These are phyloP conservation scores for Choreutis nemorana DNA, from an alignment of 2,888 invertebrate genomes.

Conservation along the genomic window DNA sequence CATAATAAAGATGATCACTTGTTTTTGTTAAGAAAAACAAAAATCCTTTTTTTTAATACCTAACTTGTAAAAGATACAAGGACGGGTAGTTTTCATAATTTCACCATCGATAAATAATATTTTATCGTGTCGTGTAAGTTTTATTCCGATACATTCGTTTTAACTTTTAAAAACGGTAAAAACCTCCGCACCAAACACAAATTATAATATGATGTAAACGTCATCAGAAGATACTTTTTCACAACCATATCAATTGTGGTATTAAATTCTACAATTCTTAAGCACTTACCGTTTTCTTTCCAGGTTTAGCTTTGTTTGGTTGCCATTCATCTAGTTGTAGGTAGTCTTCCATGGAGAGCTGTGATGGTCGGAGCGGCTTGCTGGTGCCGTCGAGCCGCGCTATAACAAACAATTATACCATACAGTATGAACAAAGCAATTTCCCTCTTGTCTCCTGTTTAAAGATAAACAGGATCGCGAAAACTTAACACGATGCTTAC, in stretches of 20 bases:
- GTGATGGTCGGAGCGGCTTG: slow-evolving; percentile 74
- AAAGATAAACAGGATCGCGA: neutral
- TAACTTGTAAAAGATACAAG: too few relatives aligned
- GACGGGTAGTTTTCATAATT: too few relatives aligned
- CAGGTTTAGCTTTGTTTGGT: slow-evolving; percentile 68
- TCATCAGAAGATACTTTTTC: slow-evolving; percentile 13
- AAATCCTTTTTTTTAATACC: too few relatives aligned
- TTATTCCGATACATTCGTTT: too few relatives aligned
- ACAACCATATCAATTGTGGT: slow-evolving; percentile 20
- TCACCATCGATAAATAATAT: too few relatives aligned
- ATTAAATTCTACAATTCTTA: too few relatives aligned
- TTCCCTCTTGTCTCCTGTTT: neutral
- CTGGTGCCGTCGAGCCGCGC: slow-evolving; percentile 93
- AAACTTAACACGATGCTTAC: neutral
- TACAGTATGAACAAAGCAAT: neutral
- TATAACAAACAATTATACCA: slow-evolving; percentile 58
- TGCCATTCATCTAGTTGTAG: slow-evolving; percentile 86
- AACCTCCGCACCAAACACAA: neutral
- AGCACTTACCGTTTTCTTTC: slow-evolving; percentile 91
- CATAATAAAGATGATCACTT: too few relatives aligned
- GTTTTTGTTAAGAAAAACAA: too few relatives aligned
- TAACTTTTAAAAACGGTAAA: too few relatives aligned
- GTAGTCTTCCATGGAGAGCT: slow-evolving; percentile 90
- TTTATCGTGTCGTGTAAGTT: too few relatives aligned
- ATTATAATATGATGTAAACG: neutral